Percentiles rank a stretch among this genome's conserved stretches.
Conservation (phyloP, 2,113 vertebrate genomes). For the Phylloscopus trochilus region DNA sequence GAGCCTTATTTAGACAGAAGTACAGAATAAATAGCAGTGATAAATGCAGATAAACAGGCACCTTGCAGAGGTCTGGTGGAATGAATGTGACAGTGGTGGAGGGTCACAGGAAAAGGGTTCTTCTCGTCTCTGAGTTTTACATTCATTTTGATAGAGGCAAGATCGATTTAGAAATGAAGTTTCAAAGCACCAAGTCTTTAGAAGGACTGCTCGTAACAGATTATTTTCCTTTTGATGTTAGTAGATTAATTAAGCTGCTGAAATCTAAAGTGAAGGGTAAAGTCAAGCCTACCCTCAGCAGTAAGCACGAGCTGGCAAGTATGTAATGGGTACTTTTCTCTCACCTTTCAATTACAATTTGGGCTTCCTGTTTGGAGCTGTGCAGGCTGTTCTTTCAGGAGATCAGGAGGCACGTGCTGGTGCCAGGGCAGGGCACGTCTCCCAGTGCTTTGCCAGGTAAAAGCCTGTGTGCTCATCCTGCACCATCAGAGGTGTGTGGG, state of each 20-base stretch:
- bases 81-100: not conserved
- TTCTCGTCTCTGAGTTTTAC: not conserved
- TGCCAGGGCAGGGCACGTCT: not conserved
- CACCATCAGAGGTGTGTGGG: accelerated
- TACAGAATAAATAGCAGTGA: not conserved
- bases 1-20: not conserved
- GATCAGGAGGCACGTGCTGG: accelerated
- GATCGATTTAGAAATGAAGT: not conserved
- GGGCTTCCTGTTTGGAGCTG: not conserved
- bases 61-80: not conserved
- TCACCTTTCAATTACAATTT: not conserved
- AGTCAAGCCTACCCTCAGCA: not conserved
- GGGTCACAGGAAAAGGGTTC: not conserved
- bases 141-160: not conserved
- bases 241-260: not conserved
- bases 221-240: slow-evolving; percentile 33
- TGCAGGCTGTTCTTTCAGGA: not conserved
- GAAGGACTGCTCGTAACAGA: not conserved
- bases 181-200: slow-evolving; percentile 12
- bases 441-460: not conserved
- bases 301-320: not conserved
- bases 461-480: accelerated
- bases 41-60: not conserved
- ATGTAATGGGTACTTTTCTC: not conserved
- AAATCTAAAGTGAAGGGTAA: slow-evolving; percentile 9